These are phyloP conservation scores for Atractosteus spatula DNA, from an alignment of 2,113 vertebrate genomes.

Conservation along the genomic window DNA sequence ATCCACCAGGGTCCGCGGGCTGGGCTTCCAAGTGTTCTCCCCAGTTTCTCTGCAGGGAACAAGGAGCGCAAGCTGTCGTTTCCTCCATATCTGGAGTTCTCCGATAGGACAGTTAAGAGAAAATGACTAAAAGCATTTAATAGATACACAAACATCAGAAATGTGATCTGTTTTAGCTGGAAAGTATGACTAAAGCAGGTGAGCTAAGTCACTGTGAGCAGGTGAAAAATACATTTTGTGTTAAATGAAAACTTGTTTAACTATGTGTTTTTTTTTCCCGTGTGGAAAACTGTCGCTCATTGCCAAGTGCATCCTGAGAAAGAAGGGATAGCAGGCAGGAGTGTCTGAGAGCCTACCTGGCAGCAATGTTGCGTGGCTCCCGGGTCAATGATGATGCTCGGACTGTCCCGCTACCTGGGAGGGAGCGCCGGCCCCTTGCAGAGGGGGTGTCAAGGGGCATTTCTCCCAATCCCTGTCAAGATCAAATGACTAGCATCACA, in stretches of 20 bases:
- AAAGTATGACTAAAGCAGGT: no score
- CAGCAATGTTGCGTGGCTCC: slow-evolving; percentile 61
- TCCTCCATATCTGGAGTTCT: no score
- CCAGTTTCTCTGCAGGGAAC: slow-evolving; percentile 59
- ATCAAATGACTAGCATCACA: background rate
- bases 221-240: no score
- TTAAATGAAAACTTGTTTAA: no score
- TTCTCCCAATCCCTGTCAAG: slow-evolving; percentile 80
- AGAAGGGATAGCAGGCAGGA: background rate
- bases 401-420: slow-evolving; percentile 65
- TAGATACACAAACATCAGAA: background rate
- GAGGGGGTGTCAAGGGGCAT: slow-evolving; percentile 80
- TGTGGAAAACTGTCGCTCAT: no score
- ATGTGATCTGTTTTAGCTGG: background rate
- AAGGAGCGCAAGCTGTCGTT: no score
- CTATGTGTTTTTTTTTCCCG: no score
- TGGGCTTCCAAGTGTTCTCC: slow-evolving; percentile 57
- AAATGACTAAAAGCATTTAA: background rate
- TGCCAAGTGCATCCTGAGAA: no score
- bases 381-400: slow-evolving; percentile 79
- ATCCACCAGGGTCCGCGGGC: slow-evolving; percentile 69
- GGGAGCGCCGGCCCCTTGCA: slow-evolving; percentile 77
- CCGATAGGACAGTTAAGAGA: no score
- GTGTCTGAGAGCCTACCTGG: slow-evolving; percentile 60
- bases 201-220: no score